Evolutionary conservation across 2,888 invertebrate genomes (phyloP).

Genomic region (Cremastinae sp.): DNA sequence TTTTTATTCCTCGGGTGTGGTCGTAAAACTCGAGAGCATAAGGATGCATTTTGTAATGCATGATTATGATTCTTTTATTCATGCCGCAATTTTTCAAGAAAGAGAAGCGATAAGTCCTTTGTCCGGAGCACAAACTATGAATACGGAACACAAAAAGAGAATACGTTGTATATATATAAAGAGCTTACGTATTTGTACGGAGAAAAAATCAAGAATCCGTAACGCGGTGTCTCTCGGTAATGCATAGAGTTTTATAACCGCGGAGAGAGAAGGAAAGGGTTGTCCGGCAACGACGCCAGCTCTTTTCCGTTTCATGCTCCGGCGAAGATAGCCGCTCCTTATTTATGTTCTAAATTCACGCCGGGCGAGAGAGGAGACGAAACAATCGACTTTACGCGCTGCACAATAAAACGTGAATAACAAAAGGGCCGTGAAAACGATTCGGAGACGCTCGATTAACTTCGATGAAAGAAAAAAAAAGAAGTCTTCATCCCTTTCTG

Average conservation of each 20-base stretch:
- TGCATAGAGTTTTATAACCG: slow-evolving; percentile 9
- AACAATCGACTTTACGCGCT: slow-evolving; percentile 11
- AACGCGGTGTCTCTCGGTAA: slow-evolving; percentile 62
- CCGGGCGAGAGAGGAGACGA: slow-evolving; percentile 30
- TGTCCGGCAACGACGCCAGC: slow-evolving; percentile 63
- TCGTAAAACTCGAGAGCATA: slow-evolving; percentile 6
- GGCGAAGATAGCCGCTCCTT: slow-evolving; percentile 73
- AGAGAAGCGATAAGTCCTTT: no score
- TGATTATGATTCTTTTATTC: slow-evolving; percentile 6
- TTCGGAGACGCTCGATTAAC: slow-evolving; percentile 33
- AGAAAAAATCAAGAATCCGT: slow-evolving; percentile 65
- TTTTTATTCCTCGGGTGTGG: background rate
- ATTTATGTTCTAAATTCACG: slow-evolving; percentile 66
- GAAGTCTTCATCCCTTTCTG: background rate
- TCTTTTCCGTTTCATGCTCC: slow-evolving; percentile 75
- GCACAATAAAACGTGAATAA: slow-evolving; percentile 36
- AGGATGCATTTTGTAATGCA: slow-evolving; percentile 11
- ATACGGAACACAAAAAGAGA: background rate
- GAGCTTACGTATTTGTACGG: background rate
- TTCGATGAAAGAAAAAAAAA: slow-evolving; percentile 9
- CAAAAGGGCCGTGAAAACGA: slow-evolving; percentile 8
- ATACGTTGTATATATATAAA: slow-evolving; percentile 10
- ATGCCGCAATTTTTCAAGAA: background rate
- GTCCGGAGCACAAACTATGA: background rate
- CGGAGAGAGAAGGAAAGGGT: slow-evolving; percentile 63